Evolutionary conservation across 2,797 vertebrate species (phyloP), one percentile per base, ranked within the genome.

Genomic region (Epinephelus malabaricus): DNA sequence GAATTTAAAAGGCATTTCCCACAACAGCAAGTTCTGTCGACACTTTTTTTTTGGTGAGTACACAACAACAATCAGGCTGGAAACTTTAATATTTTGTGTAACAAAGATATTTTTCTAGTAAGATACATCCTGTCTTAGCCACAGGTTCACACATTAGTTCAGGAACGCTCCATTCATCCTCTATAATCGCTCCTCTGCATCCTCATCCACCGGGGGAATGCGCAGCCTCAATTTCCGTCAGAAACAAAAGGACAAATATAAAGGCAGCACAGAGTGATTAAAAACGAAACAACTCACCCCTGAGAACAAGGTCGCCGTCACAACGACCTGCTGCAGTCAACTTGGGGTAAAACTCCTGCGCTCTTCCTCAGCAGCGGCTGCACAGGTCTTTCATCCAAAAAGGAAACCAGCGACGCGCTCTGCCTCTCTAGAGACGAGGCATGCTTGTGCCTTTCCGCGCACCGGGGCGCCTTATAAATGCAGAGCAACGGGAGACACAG

Each of bases 381-480:
- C 82, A 69, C 83, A 38, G 67, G 34, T 93, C 82, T 73, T 30
- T 82, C 82, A 82, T 84, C 84, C 80, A 67, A 49, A 61, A 47
- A 49, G 17, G 18, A 51, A 46, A 45, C 18, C 67, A 73, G 69
- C 81, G 55, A 67, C 73, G 89, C 89, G 90, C 89, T 92, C 81
- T 88, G 93, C 92, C 92, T 89, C 93, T 91, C 92, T 91, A 84
- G 90, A 94, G 89, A 93, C 87, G 92, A 93, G 88, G 91, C 94
- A 94, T 84, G 94, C 92, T 88, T 93, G 88, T 90, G 94, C 83
- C 78, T 88, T 82, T 92, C 83, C 13, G 92, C 90, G 88, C 92
- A 86, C 91, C 80, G 78, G 73, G 89, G 86, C 82, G 90, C 93
- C 90, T 93, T 96, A 93, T 95, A 94, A 95, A 96, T 92, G 94